These are phyloP conservation scores for Lepidotrigona ventralis DNA, from an alignment of 1,140 invertebrate genomes.

Conservation along the genomic window DNA sequence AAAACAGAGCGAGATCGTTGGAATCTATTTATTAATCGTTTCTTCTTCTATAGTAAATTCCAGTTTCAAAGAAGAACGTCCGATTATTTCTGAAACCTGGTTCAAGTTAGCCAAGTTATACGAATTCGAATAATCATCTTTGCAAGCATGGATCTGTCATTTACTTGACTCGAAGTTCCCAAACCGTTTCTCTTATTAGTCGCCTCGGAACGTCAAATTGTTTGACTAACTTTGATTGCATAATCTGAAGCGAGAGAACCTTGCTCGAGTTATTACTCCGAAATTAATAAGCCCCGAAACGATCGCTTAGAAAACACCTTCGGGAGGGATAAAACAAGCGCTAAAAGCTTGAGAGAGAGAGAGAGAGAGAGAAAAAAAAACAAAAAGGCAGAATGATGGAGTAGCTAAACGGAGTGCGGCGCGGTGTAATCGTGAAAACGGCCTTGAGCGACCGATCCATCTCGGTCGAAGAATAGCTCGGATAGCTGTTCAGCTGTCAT, in stretches of 20 bases:
- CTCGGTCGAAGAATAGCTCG: slow-evolving; percentile 1
- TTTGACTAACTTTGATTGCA: not conserved
- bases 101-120: not conserved
- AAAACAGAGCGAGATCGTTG: too few relatives aligned
- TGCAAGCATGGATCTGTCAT: not conserved
- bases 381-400: slow-evolving; percentile 3
- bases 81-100: not conserved
- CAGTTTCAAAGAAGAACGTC: not conserved
- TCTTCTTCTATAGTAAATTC: not conserved
- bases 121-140: not conserved
- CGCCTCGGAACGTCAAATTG: not conserved
- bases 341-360: not conserved
- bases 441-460: slow-evolving; percentile 15
- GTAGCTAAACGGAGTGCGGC: not conserved
- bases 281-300: not conserved
- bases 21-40: too few relatives aligned
- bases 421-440: not conserved
- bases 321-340: not conserved
- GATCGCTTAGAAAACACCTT: not conserved
- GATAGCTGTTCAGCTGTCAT: not conserved
- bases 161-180: not conserved
- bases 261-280: not conserved
- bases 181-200: not conserved
- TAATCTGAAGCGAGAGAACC: not conserved
- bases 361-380: not conserved